These are phyloP conservation scores for Cirrhinus molitorella DNA, from an alignment of 2,797 vertebrate genomes.

Conservation along the genomic window DNA sequence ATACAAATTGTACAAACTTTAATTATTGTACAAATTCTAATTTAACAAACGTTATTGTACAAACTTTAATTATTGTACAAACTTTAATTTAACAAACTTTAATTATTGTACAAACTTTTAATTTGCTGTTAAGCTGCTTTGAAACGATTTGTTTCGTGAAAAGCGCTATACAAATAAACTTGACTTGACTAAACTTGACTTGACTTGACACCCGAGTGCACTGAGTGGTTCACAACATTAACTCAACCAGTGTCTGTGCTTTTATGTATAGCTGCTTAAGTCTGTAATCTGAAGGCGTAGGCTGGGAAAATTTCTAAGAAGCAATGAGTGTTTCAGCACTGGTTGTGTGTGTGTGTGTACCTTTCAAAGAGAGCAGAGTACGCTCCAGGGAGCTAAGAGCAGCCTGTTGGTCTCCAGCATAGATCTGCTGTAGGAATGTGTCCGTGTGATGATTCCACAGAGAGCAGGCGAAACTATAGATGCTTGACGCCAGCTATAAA, in stretches of 20 bases:
- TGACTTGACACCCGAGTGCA: background rate
- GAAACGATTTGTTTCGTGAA: too few species aligned
- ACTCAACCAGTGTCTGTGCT: background rate
- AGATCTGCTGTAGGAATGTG: constrained; percentile 92
- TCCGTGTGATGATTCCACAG: constrained; percentile 98
- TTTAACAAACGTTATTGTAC: too few species aligned
- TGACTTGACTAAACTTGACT: too few species aligned
- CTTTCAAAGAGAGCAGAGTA: constrained; percentile 94
- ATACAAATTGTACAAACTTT: too few species aligned
- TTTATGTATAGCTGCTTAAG: constrained; percentile 1
- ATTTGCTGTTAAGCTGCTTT: too few species aligned
- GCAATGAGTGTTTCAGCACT: constrained; percentile 11
- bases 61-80: too few species aligned
- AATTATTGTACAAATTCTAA: too few species aligned
- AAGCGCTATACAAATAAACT: too few species aligned
- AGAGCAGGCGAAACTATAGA: constrained; percentile 95
- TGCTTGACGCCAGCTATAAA: constrained; percentile 90
- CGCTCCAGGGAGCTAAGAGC: constrained; percentile 91
- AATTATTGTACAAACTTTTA: too few species aligned
- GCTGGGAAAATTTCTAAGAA: constrained; percentile 6
- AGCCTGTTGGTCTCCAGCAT: constrained; percentile 80
- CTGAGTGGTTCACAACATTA: background rate
- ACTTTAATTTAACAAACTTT: too few species aligned
- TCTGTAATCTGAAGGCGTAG: constrained; percentile 6
- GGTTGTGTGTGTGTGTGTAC: constrained; percentile 70